A percentile compares a stretch with the other conserved stretches of the same genome.
Evolutionary conservation across 2,888 invertebrate genomes (phyloP).

Genomic region (Cephus spinipes): DNA sequence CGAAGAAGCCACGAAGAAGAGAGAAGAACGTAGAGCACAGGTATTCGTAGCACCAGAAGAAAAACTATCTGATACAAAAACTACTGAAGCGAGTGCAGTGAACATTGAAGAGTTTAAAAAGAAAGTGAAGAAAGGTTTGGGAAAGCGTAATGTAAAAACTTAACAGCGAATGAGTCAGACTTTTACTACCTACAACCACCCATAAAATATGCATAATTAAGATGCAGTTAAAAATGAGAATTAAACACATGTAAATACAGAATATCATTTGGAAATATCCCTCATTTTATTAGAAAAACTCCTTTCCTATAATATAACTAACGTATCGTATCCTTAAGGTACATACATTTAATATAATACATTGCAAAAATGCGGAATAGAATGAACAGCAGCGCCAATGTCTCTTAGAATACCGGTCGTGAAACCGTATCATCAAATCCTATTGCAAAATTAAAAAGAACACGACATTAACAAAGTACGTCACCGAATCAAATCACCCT

Average conservation of each 20-base stretch:
- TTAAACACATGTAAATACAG: not conserved
- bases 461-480: not conserved
- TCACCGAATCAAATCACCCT: not conserved
- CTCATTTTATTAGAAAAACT: conserved; percentile 48
- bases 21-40: conserved; percentile 82
- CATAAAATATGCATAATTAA: not conserved
- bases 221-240: not conserved
- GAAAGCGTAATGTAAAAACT: conserved; percentile 34
- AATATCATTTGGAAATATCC: conserved; percentile 28
- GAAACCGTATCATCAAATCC: conserved; percentile 28
- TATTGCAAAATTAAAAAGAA: conserved; percentile 18
- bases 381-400: conserved; percentile 4
- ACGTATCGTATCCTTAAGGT: conserved; percentile 37
- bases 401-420: conserved; percentile 8
- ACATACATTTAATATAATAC: conserved; percentile 42
- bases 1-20: conserved; percentile 77
- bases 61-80: conserved; percentile 46
- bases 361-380: conserved; percentile 48
- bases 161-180: not conserved
- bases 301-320: conserved; percentile 36
- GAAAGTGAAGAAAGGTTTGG: conserved; percentile 76
- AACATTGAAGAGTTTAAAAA: conserved; percentile 80
- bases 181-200: not conserved
- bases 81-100: conserved; percentile 66
- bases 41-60: conserved; percentile 88